A percentile compares a stretch with the other conserved stretches of the same genome.
Conservation (phyloP, 2,888 invertebrate species). For the Megamerina dolium region DNA sequence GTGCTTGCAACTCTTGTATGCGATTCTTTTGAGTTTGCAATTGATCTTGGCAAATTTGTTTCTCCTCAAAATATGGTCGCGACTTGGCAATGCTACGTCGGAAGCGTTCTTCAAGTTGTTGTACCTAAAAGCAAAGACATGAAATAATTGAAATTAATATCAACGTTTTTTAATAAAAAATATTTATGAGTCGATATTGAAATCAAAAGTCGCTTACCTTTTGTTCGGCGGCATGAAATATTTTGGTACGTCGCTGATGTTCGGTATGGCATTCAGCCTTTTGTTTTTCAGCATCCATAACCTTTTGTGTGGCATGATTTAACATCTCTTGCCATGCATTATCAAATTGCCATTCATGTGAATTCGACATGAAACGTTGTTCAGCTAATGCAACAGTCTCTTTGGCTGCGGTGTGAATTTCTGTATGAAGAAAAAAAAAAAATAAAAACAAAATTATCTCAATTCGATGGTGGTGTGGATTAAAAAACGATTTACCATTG, state of each 20-base stretch:
- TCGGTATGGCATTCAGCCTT: slow-evolving; percentile 84
- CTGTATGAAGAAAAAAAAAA: slow-evolving; percentile 46
- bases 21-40: slow-evolving; percentile 77
- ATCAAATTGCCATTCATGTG: slow-evolving; percentile 68
- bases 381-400: slow-evolving; percentile 90
- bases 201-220: slow-evolving; percentile 51
- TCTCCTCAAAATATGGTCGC: slow-evolving; percentile 86
- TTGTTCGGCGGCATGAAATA: slow-evolving; percentile 75
- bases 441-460: not conserved
- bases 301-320: slow-evolving; percentile 91
- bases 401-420: slow-evolving; percentile 86
- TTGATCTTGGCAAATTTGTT: slow-evolving; percentile 78
- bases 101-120: slow-evolving; percentile 74
- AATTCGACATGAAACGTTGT: slow-evolving; percentile 57
- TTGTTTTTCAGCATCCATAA: slow-evolving; percentile 88
- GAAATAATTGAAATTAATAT: not conserved
- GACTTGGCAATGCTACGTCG: slow-evolving; percentile 79
- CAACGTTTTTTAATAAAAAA: not conserved
- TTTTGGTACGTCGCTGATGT: slow-evolving; percentile 74
- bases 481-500: slow-evolving; percentile 56
- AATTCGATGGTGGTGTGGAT: no score
- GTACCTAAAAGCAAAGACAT: slow-evolving; percentile 52
- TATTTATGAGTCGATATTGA: not conserved
- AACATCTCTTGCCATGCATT: slow-evolving; percentile 97
- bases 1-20: slow-evolving; percentile 73